Evolutionary conservation across 2,888 invertebrate species (phyloP).

Genomic region (Rotaria sp.): DNA sequence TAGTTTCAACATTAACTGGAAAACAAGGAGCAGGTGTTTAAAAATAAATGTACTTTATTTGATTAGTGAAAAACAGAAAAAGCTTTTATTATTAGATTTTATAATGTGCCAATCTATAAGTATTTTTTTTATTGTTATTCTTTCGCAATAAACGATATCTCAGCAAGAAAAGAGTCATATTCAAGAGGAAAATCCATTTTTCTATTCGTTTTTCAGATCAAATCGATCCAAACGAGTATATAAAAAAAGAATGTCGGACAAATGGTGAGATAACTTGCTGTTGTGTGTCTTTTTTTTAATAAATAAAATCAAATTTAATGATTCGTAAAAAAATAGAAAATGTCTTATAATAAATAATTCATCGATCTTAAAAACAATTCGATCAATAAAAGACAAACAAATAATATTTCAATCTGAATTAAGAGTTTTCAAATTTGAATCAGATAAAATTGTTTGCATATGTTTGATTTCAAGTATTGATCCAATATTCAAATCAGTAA

Average conservation of each 20-base stretch:
- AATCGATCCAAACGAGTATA: background rate
- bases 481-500: too few relatives aligned
- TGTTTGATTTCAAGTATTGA: too few relatives aligned
- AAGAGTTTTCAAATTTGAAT: too few relatives aligned
- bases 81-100: background rate
- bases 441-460: too few relatives aligned
- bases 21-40: background rate
- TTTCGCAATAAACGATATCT: background rate
- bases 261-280: background rate
- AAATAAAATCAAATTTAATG: too few relatives aligned
- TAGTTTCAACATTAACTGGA: conserved; percentile 26
- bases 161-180: background rate
- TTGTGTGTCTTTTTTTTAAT: background rate
- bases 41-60: background rate
- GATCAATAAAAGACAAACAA: too few relatives aligned
- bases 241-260: background rate
- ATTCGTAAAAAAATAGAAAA: too few relatives aligned
- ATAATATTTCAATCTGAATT: too few relatives aligned
- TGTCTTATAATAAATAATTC: too few relatives aligned
- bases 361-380: too few relatives aligned
- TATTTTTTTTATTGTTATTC: background rate
- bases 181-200: background rate
- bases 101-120: background rate
- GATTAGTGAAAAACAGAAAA: too few relatives aligned
- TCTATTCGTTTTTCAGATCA: background rate